phyloP scores from a whole-genome alignment of 1,140 invertebrate species.

The Babylonia areolata region DNA sequence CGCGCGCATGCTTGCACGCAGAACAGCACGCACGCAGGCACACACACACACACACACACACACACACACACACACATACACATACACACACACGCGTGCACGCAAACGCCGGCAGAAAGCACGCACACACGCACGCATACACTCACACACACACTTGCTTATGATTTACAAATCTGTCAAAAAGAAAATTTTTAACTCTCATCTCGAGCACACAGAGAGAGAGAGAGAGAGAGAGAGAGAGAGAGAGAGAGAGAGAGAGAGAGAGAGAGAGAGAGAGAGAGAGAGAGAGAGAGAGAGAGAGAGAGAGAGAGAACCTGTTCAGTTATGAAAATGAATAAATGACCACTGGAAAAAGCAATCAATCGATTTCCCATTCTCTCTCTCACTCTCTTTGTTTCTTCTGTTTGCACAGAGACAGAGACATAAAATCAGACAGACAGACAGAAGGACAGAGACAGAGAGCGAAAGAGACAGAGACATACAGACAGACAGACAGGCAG shows the following conservation, averaged over 20 bases:
- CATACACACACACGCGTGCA: not conserved
- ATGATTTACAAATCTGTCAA: no score
- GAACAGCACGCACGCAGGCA: not conserved
- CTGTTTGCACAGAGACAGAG: no score
- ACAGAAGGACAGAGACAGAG: no score
- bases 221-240: not conserved
- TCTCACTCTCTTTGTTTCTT: no score
- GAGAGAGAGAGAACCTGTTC: no score
- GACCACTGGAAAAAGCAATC: no score
- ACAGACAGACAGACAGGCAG: no score
- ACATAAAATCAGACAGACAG: not conserved
- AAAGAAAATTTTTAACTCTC: no score
- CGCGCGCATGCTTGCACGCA: not conserved
- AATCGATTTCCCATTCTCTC: no score
- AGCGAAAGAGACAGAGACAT: not conserved
- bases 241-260: not conserved
- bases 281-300: not conserved
- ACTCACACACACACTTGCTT: not conserved
- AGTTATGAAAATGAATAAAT: no score
- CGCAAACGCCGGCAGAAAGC: not conserved
- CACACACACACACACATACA: not conserved
- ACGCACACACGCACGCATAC: constrained; percentile 5
- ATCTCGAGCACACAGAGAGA: no score
- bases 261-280: not conserved
- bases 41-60: constrained; percentile 11